phyloP scores from a whole-genome alignment of 2,888 invertebrate species.

The Suillia variegata region DNA sequence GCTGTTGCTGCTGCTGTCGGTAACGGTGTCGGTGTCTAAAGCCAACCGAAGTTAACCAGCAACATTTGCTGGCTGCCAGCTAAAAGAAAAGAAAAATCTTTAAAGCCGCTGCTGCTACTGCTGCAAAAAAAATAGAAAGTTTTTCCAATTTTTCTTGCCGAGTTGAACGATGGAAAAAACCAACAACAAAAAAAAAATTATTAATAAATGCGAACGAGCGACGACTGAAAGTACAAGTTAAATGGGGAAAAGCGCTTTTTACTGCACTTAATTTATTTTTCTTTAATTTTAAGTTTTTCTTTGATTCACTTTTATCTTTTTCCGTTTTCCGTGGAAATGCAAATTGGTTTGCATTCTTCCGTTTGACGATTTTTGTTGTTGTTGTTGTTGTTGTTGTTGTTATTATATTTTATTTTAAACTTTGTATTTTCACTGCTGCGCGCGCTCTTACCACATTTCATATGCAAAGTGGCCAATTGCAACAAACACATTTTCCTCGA shows the following conservation, averaged over 20 bases:
- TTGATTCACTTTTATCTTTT: too few relatives aligned
- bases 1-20: neutral
- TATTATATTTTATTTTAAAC: neutral
- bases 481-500: neutral
- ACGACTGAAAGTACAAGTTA: neutral
- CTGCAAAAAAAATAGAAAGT: neutral
- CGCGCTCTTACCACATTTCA: neutral
- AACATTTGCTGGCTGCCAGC: neutral
- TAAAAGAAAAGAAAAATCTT: too few relatives aligned
- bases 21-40: too few relatives aligned
- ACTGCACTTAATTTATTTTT: too few relatives aligned
- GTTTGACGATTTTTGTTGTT: neutral
- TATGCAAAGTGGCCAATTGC: conserved; percentile 2
- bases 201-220: conserved; percentile 1
- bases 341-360: neutral
- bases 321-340: neutral
- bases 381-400: neutral
- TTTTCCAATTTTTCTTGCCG: neutral
- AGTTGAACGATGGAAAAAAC: too few relatives aligned
- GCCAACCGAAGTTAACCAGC: neutral
- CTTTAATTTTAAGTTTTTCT: too few relatives aligned
- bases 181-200: neutral
- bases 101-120: neutral
- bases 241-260: too few relatives aligned
- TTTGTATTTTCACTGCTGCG: neutral